A percentile compares a stretch with the other conserved stretches of the same genome.
These are phyloP conservation scores for Fulmarus glacialis DNA, from an alignment of 2,113 vertebrate genomes.

Conservation along the genomic window DNA sequence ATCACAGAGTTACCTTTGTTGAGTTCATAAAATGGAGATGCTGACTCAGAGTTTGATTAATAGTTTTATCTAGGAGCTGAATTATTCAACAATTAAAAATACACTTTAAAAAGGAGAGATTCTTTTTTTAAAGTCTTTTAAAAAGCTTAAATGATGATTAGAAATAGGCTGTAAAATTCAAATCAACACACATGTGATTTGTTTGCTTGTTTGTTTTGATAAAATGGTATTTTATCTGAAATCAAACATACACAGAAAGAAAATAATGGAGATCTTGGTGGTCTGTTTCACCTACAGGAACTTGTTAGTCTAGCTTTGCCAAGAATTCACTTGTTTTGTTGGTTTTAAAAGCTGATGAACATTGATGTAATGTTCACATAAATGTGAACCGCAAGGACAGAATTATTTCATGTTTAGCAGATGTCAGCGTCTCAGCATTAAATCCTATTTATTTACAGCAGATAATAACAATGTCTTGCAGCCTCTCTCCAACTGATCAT, in stretches of 20 bases:
- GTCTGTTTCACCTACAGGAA: background rate
- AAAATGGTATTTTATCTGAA: background rate
- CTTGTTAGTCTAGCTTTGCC: background rate
- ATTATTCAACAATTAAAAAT: background rate
- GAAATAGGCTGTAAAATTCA: background rate
- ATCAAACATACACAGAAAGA: background rate
- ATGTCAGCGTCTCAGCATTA: background rate
- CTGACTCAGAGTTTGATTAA: constrained; percentile 7
- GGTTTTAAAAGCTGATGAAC: background rate
- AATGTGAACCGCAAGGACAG: background rate
- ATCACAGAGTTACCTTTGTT: background rate
- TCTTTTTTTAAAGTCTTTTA: background rate
- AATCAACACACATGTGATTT: background rate
- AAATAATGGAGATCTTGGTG: background rate
- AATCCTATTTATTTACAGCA: constrained; percentile 14
- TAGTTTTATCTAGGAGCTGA: background rate
- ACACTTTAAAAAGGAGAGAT: background rate
- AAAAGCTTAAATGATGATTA: background rate
- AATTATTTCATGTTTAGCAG: background rate
- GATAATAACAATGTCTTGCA: background rate
- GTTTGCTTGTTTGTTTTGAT: background rate
- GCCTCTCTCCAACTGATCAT: background rate
- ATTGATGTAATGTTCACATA: background rate
- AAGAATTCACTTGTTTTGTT: background rate
- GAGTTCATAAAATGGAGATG: background rate